A percentile compares a stretch with the other conserved stretches of the same genome.
phyloP scores from a whole-genome alignment of 2,888 invertebrate genomes.

The Tetrapedia diversipes region DNA sequence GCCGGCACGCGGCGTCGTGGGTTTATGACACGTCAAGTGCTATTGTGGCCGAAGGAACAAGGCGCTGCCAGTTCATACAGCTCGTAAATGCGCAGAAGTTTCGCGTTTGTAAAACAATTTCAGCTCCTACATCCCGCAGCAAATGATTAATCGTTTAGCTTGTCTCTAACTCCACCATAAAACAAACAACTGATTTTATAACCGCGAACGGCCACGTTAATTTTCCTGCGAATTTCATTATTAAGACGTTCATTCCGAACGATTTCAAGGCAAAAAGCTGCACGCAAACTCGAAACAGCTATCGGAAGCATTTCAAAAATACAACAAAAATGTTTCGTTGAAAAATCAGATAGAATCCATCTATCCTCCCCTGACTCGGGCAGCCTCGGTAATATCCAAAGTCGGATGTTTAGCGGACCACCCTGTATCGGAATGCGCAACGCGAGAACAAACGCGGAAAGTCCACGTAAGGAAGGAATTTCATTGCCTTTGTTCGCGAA shows the following conservation, averaged over 20 bases:
- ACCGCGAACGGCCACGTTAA: too few species aligned
- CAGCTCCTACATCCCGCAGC: background rate
- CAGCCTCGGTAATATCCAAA: background rate
- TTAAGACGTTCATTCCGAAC: too few species aligned
- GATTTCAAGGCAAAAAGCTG: too few species aligned
- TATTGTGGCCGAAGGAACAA: background rate
- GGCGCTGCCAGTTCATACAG: background rate
- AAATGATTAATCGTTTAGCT: too few species aligned
- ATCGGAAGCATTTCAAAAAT: too few species aligned
- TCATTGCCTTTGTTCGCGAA: slow-evolving; percentile 66
- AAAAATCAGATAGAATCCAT: too few species aligned
- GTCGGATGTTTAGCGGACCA: slow-evolving; percentile 22
- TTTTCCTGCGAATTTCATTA: too few species aligned
- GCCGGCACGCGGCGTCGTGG: background rate
- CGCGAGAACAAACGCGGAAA: slow-evolving; percentile 30
- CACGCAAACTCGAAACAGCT: too few species aligned
- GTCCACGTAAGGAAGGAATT: slow-evolving; percentile 59
- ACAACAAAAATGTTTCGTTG: too few species aligned
- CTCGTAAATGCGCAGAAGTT: background rate
- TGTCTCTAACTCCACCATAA: too few species aligned
- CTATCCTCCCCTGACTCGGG: background rate
- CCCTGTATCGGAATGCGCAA: slow-evolving; percentile 24
- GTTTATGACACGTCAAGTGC: background rate
- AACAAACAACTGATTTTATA: too few species aligned
- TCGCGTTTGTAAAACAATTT: background rate